phyloP scores from a whole-genome alignment of 2,113 vertebrate species.

The Sula dactylatra region DNA sequence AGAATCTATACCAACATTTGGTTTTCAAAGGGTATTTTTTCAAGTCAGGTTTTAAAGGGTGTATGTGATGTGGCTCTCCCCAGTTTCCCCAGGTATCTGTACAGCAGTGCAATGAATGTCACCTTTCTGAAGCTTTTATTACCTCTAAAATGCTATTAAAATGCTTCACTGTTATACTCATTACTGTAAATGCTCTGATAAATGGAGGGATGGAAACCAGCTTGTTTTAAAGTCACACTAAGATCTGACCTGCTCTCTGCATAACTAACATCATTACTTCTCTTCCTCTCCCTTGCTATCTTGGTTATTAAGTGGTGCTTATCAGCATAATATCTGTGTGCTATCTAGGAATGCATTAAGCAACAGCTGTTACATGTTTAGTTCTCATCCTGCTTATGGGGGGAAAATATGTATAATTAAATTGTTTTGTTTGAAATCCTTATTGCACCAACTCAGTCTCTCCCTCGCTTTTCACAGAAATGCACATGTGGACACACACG shows the following conservation, averaged over 20 bases:
- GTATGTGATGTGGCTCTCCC: background rate
- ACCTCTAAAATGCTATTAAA: background rate
- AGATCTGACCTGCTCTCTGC: background rate
- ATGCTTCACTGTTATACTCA: background rate
- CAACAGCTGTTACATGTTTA: conserved; percentile 1
- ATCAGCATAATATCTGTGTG: background rate
- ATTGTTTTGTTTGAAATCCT: background rate
- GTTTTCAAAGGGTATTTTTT: background rate
- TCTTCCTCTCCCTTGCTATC: background rate
- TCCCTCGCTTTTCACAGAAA: background rate
- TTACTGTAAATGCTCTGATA: background rate
- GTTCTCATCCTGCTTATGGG: background rate
- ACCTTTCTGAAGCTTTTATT: background rate
- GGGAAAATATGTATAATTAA: background rate
- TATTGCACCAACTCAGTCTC: background rate
- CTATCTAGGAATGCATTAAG: conserved; percentile 49
- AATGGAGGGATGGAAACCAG: background rate
- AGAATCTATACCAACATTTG: background rate
- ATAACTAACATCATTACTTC: background rate
- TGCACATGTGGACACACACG: background rate
- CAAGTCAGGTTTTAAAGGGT: background rate
- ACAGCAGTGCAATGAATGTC: background rate
- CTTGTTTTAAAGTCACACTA: background rate
- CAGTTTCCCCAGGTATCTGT: background rate
- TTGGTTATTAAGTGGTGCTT: background rate